Base-by-base conservation (phyloP, 23 tunicate genomes). In the Oikopleura albicans region DNA sequence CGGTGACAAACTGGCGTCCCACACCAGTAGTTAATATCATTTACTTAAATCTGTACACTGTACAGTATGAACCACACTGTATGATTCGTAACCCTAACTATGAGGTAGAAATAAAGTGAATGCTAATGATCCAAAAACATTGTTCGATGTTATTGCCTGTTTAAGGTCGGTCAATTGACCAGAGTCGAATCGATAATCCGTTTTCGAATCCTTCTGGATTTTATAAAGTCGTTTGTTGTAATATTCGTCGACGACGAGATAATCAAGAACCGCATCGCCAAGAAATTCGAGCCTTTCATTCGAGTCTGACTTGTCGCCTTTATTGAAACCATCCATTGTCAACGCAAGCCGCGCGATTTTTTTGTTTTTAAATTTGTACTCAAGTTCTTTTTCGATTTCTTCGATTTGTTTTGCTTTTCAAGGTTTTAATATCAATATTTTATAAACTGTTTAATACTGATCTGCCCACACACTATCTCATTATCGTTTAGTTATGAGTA, bases 261-360 rank as follows among this genome's bases (percentile, higher is more conserved):
- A 71, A 71, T 71, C 79, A 2, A 71, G 31, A 31, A 71, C 35
- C 33, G 79, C 79, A 71, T 71, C 79, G 2, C 79, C 79, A 27
- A 71, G 79, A 37, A 71, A 71, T 71, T 71, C 79, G 35, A 71
- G 79, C 37, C 79, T 16, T 29, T 71, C 79, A 31, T 71, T 12
- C 28, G 28, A 22, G 37, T 71, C 79, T 16, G 22, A 22, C 63
- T 71, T 71, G 37, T 16, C 34, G 31, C 2, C 37, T 71, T 71
- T 71, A 2, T 16, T 71, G 37, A 16, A 71, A 16, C 35, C 35
- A 34, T 71, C 4, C 35, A 12, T 71, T 37, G 79, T 37, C 27
- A 71, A 37, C 36, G 79, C 79, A 2, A 71, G 37, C 31, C 79
- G 28, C 4, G 37, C 27, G 4, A 71, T 16, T 12, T 27, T 2